Evolutionary conservation across 2,113 vertebrate genomes (phyloP), one percentile per base, ranked within the genome.

Genomic region (Cyprinodon tularosa): DNA sequence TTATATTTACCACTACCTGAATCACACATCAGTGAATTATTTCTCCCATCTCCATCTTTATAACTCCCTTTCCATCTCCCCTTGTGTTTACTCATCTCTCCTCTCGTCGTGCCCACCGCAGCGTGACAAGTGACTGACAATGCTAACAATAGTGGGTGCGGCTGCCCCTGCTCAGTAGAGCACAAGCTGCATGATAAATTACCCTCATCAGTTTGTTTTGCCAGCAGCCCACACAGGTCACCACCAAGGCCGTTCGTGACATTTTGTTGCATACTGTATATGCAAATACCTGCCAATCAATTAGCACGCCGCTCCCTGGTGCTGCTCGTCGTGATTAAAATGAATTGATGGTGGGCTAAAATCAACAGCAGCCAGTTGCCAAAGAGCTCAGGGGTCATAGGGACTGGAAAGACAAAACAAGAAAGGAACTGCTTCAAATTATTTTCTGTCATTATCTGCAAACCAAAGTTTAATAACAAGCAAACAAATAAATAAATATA

Each of bases 281-380:
- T 94, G 94, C 94, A 94, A 94, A 94, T 94, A 93, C 89, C 93
- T 93, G 92, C 90, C 93, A 94, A 94, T 94, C 93, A 94, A 93
- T 94, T 94, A 93, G 87, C 77, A 39, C 50, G 39, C 64, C 8
- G 65, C 86, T 77, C 87, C 84, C 70, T 0, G 53, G 48, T 57
- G 57, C 90, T 86, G 89, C 78, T 85, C 85, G 82, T 88, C 90
- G 92, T 94, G 91, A 95, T 95, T 94, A 93, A 94, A 93, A 92
- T 89, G 82, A 93, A 95, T 93, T 93, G 92, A 94, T 93, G 88
- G 89, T 71, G 59, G 84, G 80, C 84, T 86, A 86, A 92, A 93
- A 89, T 93, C 91, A 91, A 93, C 91, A 92, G 42, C 42, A 48
- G 76, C 66, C 82, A 75, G 72, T 72, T 74, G 88, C 90, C 89